A percentile compares a stretch with the other conserved stretches of the same genome.
Conservation (phyloP, 1,140 invertebrate genomes). For the Drosophila oshimai region DNA sequence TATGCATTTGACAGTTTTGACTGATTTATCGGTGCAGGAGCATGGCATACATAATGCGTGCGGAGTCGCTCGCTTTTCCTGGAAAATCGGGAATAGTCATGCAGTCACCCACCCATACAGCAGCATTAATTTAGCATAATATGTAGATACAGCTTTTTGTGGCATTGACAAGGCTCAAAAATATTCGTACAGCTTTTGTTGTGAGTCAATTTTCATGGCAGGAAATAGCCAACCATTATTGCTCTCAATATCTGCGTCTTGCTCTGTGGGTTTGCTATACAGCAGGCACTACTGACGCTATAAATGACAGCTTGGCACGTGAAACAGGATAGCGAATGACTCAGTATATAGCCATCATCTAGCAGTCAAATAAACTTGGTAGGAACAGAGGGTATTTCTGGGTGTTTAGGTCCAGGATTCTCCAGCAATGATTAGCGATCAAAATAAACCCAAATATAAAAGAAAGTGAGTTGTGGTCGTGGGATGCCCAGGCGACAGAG, state of each 20-base stretch:
- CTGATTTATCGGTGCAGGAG: slow-evolving; percentile 78
- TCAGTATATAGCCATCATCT: neutral
- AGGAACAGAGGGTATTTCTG: neutral
- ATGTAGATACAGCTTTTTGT: slow-evolving; percentile 22
- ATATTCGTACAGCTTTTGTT: neutral
- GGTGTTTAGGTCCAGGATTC: neutral
- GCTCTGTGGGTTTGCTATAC: neutral
- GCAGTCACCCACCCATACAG: slow-evolving; percentile 10
- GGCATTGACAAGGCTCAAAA: neutral
- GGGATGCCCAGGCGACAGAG: neutral
- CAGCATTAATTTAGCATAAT: slow-evolving; percentile 69
- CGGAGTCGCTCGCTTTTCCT: slow-evolving; percentile 58
- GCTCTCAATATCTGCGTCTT: neutral
- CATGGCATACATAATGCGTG: slow-evolving; percentile 79
- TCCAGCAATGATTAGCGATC: slow-evolving; percentile 4
- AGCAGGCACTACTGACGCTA: slow-evolving; percentile 14
- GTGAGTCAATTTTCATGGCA: neutral
- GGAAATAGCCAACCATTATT: neutral
- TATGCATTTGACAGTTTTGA: slow-evolving; percentile 81
- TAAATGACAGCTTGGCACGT: slow-evolving; percentile 47
- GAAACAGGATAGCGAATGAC: slow-evolving; percentile 13
- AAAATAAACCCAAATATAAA: slow-evolving; percentile 4
- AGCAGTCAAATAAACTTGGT: neutral
- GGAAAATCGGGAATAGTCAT: slow-evolving; percentile 73
- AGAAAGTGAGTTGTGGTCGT: slow-evolving; percentile 29